Percentiles rank a stretch among this genome's conserved stretches.
Conservation (phyloP, 1,140 invertebrate genomes). For the Coenobita brevimanus region DNA sequence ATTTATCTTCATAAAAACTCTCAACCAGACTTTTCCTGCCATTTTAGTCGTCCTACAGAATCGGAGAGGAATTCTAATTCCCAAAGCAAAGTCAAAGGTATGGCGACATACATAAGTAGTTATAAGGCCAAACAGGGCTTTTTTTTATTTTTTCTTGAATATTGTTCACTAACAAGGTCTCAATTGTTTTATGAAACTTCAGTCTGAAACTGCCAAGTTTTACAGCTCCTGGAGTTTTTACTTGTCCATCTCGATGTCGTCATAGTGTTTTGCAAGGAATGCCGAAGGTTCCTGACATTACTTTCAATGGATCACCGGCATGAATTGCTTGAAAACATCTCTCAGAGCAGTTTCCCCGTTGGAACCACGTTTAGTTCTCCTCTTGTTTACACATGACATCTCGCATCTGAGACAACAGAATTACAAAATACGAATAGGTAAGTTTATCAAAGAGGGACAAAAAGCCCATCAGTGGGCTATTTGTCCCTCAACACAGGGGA, state of each 20-base stretch:
- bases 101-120: slow-evolving; percentile 12
- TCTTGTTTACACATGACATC: slow-evolving; percentile 18
- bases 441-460: not conserved
- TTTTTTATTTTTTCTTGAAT: slow-evolving; percentile 30
- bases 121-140: slow-evolving; percentile 40
- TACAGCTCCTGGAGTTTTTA: slow-evolving; percentile 5
- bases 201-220: slow-evolving; percentile 30
- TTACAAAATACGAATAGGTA: not conserved
- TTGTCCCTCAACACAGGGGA: not conserved
- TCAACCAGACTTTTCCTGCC: slow-evolving; percentile 22
- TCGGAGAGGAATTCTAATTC: slow-evolving; percentile 1
- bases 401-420: no score
- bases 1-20: not conserved
- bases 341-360: slow-evolving; percentile 14
- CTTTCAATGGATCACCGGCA: slow-evolving; percentile 27
- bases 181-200: no score
- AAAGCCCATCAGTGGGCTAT: no score
- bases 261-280: no score
- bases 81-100: slow-evolving; percentile 30
- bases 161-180: slow-evolving; percentile 22
- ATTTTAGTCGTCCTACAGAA: no score
- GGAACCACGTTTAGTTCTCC: slow-evolving; percentile 22
- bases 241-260: no score
- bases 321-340: slow-evolving; percentile 50
- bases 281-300: slow-evolving; percentile 4